phyloP scores from a whole-genome alignment of 1,140 invertebrate species.

The Drosophila orosa region DNA sequence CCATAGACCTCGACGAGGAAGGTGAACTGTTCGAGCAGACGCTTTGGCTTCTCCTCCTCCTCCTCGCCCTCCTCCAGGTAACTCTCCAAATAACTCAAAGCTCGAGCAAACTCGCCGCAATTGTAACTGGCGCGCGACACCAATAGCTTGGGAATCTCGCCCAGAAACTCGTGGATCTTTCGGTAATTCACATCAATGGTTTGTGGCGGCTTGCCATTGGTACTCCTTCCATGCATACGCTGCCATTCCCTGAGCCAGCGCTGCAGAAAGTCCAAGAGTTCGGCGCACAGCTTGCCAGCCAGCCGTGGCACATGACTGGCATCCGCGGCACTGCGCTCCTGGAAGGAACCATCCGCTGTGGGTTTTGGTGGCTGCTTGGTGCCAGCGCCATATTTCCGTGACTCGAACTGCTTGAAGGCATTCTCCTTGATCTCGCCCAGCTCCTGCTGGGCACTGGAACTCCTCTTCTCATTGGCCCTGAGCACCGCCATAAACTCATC shows the following conservation, averaged over 20 bases:
- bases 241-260: slow-evolving; percentile 89
- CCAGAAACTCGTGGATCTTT: slow-evolving; percentile 85
- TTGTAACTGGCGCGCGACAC: slow-evolving; percentile 89
- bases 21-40: slow-evolving; percentile 87
- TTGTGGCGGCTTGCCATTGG: slow-evolving; percentile 52
- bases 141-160: slow-evolving; percentile 87
- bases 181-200: slow-evolving; percentile 72
- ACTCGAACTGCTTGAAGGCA: slow-evolving; percentile 61
- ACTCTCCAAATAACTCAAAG: slow-evolving; percentile 90
- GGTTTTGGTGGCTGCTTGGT: neutral
- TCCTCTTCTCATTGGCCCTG: slow-evolving; percentile 47
- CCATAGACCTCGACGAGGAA: slow-evolving; percentile 90
- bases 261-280: slow-evolving; percentile 89
- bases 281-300: slow-evolving; percentile 88
- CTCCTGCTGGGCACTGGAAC: slow-evolving; percentile 2
- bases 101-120: slow-evolving; percentile 89
- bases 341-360: neutral
- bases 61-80: slow-evolving; percentile 86
- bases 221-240: slow-evolving; percentile 65
- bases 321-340: slow-evolving; percentile 42
- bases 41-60: slow-evolving; percentile 84
- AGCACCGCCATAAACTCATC: slow-evolving; percentile 85
- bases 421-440: slow-evolving; percentile 18
- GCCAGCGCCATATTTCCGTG: slow-evolving; percentile 49
- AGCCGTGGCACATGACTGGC: slow-evolving; percentile 42